These are phyloP conservation scores for Tachystola acroxantha DNA, from an alignment of 2,888 invertebrate species.

Conservation along the genomic window DNA sequence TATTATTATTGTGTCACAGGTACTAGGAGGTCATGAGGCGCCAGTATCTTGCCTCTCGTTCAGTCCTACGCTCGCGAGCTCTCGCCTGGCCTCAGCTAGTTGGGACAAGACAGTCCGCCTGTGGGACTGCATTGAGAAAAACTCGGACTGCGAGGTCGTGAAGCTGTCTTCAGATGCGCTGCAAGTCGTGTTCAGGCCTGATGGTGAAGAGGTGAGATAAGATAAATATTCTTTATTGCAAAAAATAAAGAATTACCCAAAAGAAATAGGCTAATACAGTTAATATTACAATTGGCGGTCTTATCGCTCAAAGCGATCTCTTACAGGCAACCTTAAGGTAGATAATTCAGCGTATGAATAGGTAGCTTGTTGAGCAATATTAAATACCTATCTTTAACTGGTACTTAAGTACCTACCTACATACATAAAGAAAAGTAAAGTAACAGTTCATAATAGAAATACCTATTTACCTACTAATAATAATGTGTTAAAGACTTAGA, in stretches of 20 bases:
- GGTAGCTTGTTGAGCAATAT: too few species aligned
- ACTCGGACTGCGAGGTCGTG: conserved; percentile 89
- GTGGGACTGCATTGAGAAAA: conserved; percentile 94
- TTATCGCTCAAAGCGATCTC: too few species aligned
- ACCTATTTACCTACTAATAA: too few species aligned
- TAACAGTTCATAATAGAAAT: too few species aligned
- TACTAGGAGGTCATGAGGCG: conserved; percentile 94
- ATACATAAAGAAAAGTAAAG: too few species aligned
- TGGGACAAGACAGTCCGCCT: conserved; percentile 95
- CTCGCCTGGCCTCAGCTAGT: conserved; percentile 87
- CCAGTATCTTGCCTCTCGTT: conserved; percentile 92
- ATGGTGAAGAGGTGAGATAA: conserved; percentile 89
- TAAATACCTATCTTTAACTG: too few species aligned
- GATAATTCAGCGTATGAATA: background rate
- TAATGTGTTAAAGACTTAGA: too few species aligned
- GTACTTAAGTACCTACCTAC: too few species aligned
- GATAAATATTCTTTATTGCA: too few species aligned
- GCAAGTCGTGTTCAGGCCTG: conserved; percentile 91
- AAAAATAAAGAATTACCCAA: too few species aligned
- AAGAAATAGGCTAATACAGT: too few species aligned
- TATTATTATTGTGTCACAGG: conserved; percentile 51
- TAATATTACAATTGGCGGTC: too few species aligned
- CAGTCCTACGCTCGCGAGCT: conserved; percentile 84
- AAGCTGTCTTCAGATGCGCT: conserved; percentile 88
- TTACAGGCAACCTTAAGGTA: background rate